Conservation (phyloP, 2,113 vertebrate species). For the Rhegmatorhina hoffmannsi region DNA sequence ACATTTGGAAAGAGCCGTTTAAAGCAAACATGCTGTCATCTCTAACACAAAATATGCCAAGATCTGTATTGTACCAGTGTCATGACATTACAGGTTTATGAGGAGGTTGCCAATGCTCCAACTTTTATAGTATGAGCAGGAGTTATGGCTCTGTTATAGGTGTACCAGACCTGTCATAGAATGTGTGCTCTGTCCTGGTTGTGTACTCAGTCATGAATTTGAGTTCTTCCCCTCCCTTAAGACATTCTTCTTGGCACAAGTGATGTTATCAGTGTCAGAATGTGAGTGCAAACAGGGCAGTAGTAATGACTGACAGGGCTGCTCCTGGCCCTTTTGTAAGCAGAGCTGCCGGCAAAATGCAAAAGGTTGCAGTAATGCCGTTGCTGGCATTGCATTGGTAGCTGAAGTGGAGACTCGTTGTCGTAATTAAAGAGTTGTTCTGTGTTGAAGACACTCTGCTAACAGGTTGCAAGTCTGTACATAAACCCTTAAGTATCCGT, state of each 20-base stretch:
- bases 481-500: neutral
- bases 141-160: neutral
- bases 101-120: neutral
- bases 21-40: neutral
- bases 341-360: neutral
- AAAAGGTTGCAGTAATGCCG: neutral
- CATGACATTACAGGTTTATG: neutral
- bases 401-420: neutral
- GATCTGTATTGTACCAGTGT: rapidly evolving
- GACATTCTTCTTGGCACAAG: neutral
- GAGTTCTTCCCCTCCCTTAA: neutral
- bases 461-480: neutral
- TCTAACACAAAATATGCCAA: neutral
- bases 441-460: neutral
- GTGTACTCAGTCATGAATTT: neutral
- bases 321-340: neutral
- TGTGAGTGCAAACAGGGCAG: neutral
- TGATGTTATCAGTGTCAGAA: neutral
- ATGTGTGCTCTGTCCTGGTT: neutral
- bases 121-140: neutral
- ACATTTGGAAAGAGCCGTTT: neutral
- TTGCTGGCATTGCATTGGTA: neutral
- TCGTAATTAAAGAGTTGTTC: neutral
- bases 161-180: neutral
- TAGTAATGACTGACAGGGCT: neutral